Conservation (phyloP, 2,113 vertebrate species). For the Chamaea fasciata region DNA sequence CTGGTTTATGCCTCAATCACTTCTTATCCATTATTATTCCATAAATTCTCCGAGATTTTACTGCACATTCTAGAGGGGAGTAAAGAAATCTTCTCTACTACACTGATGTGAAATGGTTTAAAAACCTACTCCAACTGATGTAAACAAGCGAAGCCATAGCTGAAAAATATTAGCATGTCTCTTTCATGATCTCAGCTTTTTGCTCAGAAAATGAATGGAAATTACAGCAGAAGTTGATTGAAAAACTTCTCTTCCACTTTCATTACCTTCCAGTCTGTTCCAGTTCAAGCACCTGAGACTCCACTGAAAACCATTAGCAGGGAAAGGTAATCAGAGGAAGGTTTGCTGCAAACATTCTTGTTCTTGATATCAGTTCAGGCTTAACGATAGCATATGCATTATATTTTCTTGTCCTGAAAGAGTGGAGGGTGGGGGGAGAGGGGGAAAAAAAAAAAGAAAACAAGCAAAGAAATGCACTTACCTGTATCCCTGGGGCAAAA, state of each 20-base stretch:
- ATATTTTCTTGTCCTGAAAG: not conserved
- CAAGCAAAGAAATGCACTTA: not conserved
- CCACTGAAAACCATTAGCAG: not conserved
- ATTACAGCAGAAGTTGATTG: not conserved
- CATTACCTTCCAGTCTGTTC: not conserved
- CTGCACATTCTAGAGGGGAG: not conserved
- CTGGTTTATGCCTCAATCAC: not conserved
- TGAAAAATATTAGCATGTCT: not conserved
- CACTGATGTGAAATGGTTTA: not conserved
- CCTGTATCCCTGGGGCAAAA: not conserved
- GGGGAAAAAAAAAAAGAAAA: not conserved
- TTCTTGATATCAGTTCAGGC: not conserved
- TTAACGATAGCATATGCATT: not conserved
- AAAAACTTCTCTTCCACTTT: not conserved
- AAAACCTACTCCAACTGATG: not conserved
- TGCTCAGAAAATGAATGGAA: not conserved
- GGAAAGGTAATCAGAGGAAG: not conserved
- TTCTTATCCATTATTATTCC: not conserved
- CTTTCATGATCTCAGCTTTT: not conserved
- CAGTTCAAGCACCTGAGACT: not conserved
- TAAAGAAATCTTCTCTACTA: not conserved
- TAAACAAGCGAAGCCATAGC: not conserved
- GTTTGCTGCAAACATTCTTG: not conserved
- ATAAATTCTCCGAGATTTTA: not conserved
- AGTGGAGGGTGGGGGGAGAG: accelerated